Evolutionary conservation across 1,140 invertebrate genomes (phyloP), one percentile per base, ranked within the genome.

Genomic region (Holotrichia oblita): DNA sequence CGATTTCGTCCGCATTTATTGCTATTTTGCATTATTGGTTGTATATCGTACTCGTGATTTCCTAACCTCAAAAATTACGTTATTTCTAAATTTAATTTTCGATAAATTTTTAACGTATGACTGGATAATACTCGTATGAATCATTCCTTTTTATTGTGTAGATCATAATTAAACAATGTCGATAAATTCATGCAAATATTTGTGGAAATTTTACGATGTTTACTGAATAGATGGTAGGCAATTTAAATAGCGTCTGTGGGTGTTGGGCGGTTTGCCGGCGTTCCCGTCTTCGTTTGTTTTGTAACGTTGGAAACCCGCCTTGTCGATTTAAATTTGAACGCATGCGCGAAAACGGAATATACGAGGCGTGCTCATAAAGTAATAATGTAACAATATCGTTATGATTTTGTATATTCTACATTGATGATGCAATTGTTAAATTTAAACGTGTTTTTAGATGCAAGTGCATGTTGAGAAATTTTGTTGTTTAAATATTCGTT

Each of bases 141-240:
- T 55, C 7, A 55, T 17, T 17, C 17, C 6, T 55, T 55, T 55
- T 55, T 14, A 17, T 2, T 55, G 17, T n/a, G 2, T 55, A 3
- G 48, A 55, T 17, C 14, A 14, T 55, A 55, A 55, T 14, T 17
- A 6, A 6, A n/a, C 9, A 55, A 55, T 55, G 14, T 44, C 8
- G 8, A 44, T 2, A 2, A 10, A 10, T 44, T 44, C 7, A 44
- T 44, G 42, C 42, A 44, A 44, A 44, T 44, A 44, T 14, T 14
- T 34, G 27, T 3, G 42, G 14, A 44, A 10, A 14, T 4, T 44
- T 44, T 44, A 44, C 14, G 14, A 10, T 44, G 7, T 44, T 44
- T 44, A 17, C 6, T 55, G 48, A n/a, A 27, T 69, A 1, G n/a
- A n/a, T n/a, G n/a, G n/a, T 69, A 69, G 61, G 61, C 61, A 69